phyloP scores from a whole-genome alignment of 1,140 invertebrate species.

The Lepidotrigona ventralis region DNA sequence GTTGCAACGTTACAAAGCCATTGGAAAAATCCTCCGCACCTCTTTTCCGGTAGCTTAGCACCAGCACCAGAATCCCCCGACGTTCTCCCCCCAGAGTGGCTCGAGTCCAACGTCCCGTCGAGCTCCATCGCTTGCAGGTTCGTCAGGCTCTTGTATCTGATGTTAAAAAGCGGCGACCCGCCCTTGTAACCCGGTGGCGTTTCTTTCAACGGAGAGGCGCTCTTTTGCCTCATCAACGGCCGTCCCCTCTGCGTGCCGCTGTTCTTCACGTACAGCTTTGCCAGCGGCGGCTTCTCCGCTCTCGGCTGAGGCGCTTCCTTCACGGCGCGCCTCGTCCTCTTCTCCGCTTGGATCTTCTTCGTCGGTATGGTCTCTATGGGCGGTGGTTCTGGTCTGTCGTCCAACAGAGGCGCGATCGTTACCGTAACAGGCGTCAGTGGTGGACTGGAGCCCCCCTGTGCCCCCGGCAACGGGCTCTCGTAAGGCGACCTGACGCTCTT shows the following conservation, averaged over 20 bases:
- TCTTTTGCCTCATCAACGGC: constrained; percentile 86
- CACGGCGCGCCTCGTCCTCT: constrained; percentile 82
- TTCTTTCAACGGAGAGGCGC: constrained; percentile 87
- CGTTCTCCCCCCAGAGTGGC: constrained; percentile 91
- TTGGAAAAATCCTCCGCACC: constrained; percentile 69
- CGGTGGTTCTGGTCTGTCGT: constrained; percentile 90
- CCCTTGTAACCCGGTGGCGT: constrained; percentile 85
- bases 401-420: constrained; percentile 76
- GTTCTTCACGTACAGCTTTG: constrained; percentile 90
- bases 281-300: constrained; percentile 79
- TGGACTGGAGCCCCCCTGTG: constrained; percentile 59
- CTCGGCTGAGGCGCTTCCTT: constrained; percentile 79
- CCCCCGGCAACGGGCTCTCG: constrained; percentile 69
- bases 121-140: constrained; percentile 90
- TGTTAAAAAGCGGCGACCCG: constrained; percentile 90
- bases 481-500: constrained; percentile 88
- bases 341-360: constrained; percentile 88
- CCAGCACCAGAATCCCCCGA: constrained; percentile 91
- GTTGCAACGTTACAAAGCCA: background rate
- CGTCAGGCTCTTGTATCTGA: constrained; percentile 90
- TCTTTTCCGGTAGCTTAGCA: constrained; percentile 89
- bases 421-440: constrained; percentile 74
- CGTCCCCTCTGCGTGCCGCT: constrained; percentile 84
- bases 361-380: constrained; percentile 94
- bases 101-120: constrained; percentile 91